Evolutionary conservation across 2,888 invertebrate genomes (phyloP), one percentile per base, ranked within the genome.

Genomic region (Sympetrum striolatum): DNA sequence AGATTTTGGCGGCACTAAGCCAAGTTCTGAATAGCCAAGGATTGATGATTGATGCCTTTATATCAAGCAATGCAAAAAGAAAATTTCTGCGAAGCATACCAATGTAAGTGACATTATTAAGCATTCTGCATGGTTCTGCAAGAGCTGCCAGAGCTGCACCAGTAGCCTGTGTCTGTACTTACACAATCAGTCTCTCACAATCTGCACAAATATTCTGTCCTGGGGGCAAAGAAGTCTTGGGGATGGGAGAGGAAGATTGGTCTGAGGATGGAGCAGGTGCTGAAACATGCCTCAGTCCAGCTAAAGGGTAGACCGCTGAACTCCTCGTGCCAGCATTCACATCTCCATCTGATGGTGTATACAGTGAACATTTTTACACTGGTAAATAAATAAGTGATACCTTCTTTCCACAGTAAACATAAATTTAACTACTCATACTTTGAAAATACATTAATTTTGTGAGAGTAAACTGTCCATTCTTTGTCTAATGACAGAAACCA

Each of bases 111-210:
- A 80, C 48, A 37, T 37, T 58, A 35, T 22, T 37, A 64, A 92
- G 92, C 91, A 93, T 92, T 92, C 92, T 91, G 91, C 39, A 92
- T 64, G 90, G 73, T 79, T 58, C 80, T 95, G 96, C 97, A 97
- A 96, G 98, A 98, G 97, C 96, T 94, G 98, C 97, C 93, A 96
- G 95, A 94, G 97, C 96, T 94, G 37, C 58, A 58, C 60, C 58
- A 58, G 60, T 35, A 39, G 25, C 81, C 90, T 37, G 80, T 81
- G 82, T 90, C 73, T 80, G 90, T 93, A 97, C 98, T 98, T 97
- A 99, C 99, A 98, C 98, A 95, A 99, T 98, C 93, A 98, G 96
- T 93, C 98, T 96, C 94, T 98, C 98, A 95, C 99, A 99, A 94
- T 98, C 98, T 92, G 97, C 97, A 95, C 99, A 99, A 94, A 98